Base-by-base conservation (phyloP, 1,140 invertebrate species). In the roundworm (Caenorhabditis elegans) region DNA sequence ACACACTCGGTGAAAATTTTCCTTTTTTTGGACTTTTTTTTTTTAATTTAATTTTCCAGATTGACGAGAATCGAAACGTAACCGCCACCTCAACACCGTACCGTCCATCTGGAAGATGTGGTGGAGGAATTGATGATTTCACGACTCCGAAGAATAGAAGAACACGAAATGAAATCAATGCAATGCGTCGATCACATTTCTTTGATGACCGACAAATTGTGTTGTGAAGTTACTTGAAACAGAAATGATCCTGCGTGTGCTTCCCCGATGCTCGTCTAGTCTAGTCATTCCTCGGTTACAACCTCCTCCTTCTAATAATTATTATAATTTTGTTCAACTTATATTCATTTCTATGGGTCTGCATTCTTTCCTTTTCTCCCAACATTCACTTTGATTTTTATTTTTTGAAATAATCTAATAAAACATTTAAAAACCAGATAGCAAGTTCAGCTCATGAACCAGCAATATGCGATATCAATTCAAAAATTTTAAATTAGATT, bases 171-270 rank as follows among this genome's bases (percentile, higher is more conserved):
- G 60, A 70, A 70, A 70, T 70, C 34, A 70, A 70, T 70, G 60
- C 60, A 15, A 70, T 70, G 34, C 60, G 60, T 70, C 60, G 60
- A 11, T 70, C 60, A 2, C 60, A 70, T 22, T 70, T 70, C 19
- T 70, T 70, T 34, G 60, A 70, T 43, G 60, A 70, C 28, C 60
- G 60, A 8, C 60, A 70, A 36, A 70, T 70, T 70, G 60, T 70
- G 3, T n/a, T 70, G 34, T 70, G 28, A 43, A 60, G 11, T 17
- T 39, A 8, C n/a, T n/a, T n/a, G n/a, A n/a, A n/a, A n/a, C n/a
- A n/a, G n/a, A n/a, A n/a, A n/a, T n/a, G n/a, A n/a, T n/a, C n/a
- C n/a, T n/a, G n/a, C n/a, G n/a, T n/a, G n/a, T n/a, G n/a, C n/a
- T n/a, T n/a, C n/a, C 60, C 60, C 60, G 60, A 70, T 70, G 60